Base-by-base conservation (phyloP, 2,113 vertebrate genomes). In the Nycticebus coucang region DNA sequence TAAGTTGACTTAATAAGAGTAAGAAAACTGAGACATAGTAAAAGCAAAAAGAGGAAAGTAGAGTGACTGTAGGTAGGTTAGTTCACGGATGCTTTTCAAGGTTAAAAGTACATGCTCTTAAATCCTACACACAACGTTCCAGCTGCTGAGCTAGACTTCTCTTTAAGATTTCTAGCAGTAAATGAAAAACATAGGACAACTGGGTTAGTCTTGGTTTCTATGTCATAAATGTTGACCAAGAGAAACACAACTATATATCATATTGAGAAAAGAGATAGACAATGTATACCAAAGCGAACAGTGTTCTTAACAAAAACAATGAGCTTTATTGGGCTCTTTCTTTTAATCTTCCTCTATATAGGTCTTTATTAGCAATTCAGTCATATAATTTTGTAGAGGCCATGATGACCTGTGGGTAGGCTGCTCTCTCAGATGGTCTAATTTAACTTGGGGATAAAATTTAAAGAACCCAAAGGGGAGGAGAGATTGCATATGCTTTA, bases 181-280 rank as follows among this genome's bases (percentile, higher is more conserved):
- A 87, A 33, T 77, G 45, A 82, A 77, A 94, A 94, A 50, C 33
- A 41, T 45, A 59, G n/a, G 53, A 18, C 81, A 79, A n/a, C 41
- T 71, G 19, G 26, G 6, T 10, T n/a, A 59, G 78, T 79, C 50
- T 93, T 86, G 57, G 11, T 82, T 94, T 82, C 62, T 74, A 18
- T 71, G 74, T 93, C 89, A 78, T 91, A 91, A 93, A 83, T 79
- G 55, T 74, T 95, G 92, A 82, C n/a, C 53, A 89, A 81, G 14
- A 66, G 68, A 81, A 30, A 69, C 45, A 85, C 35, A 57, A 45
- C 4, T 4, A 1, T 88, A 55, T 88, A 66, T 93, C 45, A 72
- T 69, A 26, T 24, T 37, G 33, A 71, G 33, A 90, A 95, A 80
- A 69, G 60, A 81, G 33, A 41, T 19, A 33, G 77, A 60, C 35